phyloP scores from a whole-genome alignment of 2,888 invertebrate species.

The Mylabris sibirica region DNA sequence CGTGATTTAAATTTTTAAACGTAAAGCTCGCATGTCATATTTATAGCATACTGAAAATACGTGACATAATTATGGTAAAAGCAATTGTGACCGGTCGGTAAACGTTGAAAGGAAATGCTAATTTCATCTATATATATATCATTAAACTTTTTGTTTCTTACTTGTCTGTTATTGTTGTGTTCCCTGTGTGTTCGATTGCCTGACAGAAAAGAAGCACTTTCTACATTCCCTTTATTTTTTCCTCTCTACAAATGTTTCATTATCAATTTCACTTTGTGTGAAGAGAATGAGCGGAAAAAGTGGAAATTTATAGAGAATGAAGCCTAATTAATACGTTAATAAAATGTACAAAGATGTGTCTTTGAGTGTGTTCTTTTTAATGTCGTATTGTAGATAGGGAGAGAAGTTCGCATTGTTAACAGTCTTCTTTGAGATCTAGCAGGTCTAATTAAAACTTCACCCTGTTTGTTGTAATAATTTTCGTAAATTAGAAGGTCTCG shows the following conservation, averaged over 20 bases:
- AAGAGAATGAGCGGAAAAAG: slow-evolving; percentile 1
- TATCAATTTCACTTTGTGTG: slow-evolving; percentile 29
- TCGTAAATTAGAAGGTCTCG: slow-evolving; percentile 7
- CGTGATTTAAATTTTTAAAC: slow-evolving; percentile 20
- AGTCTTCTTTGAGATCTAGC: slow-evolving; percentile 25
- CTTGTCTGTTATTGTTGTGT: slow-evolving; percentile 13
- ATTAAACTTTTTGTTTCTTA: not conserved
- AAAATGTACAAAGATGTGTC: slow-evolving; percentile 44
- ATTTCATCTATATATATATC: slow-evolving; percentile 12
- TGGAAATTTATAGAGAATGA: slow-evolving; percentile 22
- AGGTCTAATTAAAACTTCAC: slow-evolving; percentile 27
- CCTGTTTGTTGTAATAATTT: slow-evolving; percentile 27
- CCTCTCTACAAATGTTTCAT: slow-evolving; percentile 15
- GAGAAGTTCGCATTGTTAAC: slow-evolving; percentile 29
- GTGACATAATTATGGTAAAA: slow-evolving; percentile 22
- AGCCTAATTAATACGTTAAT: slow-evolving; percentile 45
- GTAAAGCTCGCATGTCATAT: slow-evolving; percentile 18
- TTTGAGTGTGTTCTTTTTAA: slow-evolving; percentile 41
- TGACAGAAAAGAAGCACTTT: not conserved
- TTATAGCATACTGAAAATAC: slow-evolving; percentile 19
- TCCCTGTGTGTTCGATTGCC: not conserved
- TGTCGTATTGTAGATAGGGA: not conserved
- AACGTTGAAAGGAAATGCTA: slow-evolving; percentile 23
- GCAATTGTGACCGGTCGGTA: slow-evolving; percentile 24
- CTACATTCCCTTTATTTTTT: not conserved